Evolutionary conservation across 2,797 vertebrate genomes (phyloP).

Genomic region (Urocyon cinereoargenteus): DNA sequence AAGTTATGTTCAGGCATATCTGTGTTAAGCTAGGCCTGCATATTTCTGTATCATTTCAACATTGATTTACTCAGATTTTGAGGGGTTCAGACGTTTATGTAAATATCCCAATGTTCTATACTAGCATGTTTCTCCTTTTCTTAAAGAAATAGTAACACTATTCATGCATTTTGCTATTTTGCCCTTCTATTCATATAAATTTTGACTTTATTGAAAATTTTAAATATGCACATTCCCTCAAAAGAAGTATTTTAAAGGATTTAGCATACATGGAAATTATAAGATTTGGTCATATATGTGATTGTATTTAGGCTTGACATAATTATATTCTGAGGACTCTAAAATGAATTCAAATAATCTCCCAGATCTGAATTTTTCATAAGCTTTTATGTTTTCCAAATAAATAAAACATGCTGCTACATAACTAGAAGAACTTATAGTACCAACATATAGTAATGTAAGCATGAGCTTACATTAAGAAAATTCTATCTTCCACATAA

Average conservation of each 20-base stretch:
- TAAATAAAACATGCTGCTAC: slow-evolving; percentile 25
- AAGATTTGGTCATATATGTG: slow-evolving; percentile 24
- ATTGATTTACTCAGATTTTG: not conserved
- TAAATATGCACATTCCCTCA: slow-evolving; percentile 12
- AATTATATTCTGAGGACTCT: slow-evolving; percentile 58
- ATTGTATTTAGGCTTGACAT: slow-evolving; percentile 32
- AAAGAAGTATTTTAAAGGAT: slow-evolving; percentile 22
- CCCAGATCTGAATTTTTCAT: slow-evolving; percentile 52
- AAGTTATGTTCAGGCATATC: not conserved
- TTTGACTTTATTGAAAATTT: slow-evolving; percentile 56
- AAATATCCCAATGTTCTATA: slow-evolving; percentile 3
- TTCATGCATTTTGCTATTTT: not conserved
- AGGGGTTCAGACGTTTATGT: not conserved
- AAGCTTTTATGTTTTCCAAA: slow-evolving; percentile 50
- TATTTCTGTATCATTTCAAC: slow-evolving; percentile 28
- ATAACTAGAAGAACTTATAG: slow-evolving; percentile 35
- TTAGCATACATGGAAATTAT: not conserved
- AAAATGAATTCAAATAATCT: slow-evolving; percentile 57
- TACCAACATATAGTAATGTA: slow-evolving; percentile 14
- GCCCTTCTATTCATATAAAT: not conserved
- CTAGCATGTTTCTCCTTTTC: not conserved
- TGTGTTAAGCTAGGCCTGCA: not conserved
- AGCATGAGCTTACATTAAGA: slow-evolving; percentile 39
- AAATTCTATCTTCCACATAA: slow-evolving; percentile 55
- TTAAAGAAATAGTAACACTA: not conserved